Evolutionary conservation across 2,797 vertebrate species (phyloP).

Genomic region (Jordanella pulchra): DNA sequence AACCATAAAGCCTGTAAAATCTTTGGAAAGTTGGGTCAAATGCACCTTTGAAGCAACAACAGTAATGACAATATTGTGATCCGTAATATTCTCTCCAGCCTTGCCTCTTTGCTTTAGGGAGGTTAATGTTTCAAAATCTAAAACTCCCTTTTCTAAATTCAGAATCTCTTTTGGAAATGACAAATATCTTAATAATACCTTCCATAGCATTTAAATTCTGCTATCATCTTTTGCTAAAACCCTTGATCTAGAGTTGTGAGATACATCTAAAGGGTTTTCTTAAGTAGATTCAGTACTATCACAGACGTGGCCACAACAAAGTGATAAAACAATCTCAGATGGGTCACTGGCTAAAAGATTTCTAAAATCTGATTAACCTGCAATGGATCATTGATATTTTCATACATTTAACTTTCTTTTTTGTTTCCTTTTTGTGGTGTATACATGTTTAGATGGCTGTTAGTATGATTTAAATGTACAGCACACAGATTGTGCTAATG

Average conservation of each 20-base stretch:
- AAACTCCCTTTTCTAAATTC: not conserved
- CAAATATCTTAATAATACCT: not conserved
- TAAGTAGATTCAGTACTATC: slow-evolving; percentile 7
- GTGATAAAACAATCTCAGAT: not conserved
- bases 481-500: slow-evolving; percentile 7
- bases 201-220: not conserved
- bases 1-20: not conserved
- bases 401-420: slow-evolving; percentile 5
- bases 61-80: not conserved
- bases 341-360: slow-evolving; percentile 4
- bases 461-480: slow-evolving; percentile 5
- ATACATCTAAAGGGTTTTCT: not conserved
- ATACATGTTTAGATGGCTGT: not conserved
- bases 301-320: not conserved
- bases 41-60: not conserved
- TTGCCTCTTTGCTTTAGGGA: not conserved
- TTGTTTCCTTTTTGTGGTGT: not conserved
- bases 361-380: not conserved
- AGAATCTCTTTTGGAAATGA: not conserved
- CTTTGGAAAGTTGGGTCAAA: not conserved
- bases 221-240: not conserved
- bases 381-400: not conserved
- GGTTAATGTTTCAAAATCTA: not conserved
- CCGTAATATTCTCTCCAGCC: not conserved
- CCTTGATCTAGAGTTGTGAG: not conserved